phyloP scores from a whole-genome alignment of 2,113 vertebrate species.

The Cheilinus undulatus region DNA sequence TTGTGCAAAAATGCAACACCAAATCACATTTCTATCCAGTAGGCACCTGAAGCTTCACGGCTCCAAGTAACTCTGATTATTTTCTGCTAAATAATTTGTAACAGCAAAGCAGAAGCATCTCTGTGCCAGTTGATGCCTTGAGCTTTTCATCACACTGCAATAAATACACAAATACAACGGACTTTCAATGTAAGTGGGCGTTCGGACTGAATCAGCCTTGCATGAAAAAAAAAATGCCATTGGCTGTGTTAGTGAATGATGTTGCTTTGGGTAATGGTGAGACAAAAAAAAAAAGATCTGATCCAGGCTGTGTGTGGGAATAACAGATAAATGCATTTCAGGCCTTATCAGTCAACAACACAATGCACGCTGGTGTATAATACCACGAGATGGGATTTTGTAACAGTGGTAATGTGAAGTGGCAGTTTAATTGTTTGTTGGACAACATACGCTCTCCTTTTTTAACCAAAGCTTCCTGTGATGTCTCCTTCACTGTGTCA shows the following conservation, averaged over 20 bases:
- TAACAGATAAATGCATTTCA: neutral
- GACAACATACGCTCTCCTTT: neutral
- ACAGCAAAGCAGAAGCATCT: neutral
- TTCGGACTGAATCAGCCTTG: neutral
- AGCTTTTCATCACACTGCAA: neutral
- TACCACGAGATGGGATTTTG: neutral
- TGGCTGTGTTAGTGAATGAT: neutral
- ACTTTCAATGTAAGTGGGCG: neutral
- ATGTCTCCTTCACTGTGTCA: no score
- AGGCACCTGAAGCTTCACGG: neutral
- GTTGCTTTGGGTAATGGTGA: neutral
- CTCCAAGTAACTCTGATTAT: neutral
- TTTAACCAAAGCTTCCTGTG: no score
- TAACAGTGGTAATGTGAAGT: neutral
- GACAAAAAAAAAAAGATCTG: neutral
- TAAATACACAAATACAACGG: neutral
- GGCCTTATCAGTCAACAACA: neutral
- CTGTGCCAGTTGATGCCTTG: neutral
- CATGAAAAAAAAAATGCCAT: neutral
- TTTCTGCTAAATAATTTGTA: neutral
- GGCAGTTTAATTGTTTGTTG: neutral
- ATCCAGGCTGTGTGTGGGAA: neutral
- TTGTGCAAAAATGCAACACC: neutral
- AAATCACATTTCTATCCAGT: conserved; percentile 3
- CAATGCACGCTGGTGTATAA: neutral